Base-by-base conservation (phyloP, 2,888 invertebrate species). In the Liopterus haemorrhoidalis region DNA sequence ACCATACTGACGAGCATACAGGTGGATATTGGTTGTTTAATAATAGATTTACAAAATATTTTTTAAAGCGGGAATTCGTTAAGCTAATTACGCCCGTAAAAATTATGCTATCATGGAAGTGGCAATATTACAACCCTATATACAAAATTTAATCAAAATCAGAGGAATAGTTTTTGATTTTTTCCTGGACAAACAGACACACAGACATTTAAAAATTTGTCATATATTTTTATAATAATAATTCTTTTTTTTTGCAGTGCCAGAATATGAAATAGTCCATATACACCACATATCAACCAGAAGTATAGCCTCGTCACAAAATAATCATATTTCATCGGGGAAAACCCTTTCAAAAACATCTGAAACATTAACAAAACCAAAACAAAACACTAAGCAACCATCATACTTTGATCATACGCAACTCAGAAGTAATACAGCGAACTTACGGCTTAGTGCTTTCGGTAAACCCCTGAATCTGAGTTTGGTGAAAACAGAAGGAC, bases 211-310 rank as follows among this genome's bases (percentile, higher is more conserved):
- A n/a, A n/a, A n/a, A n/a, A n/a, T n/a, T n/a, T n/a, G n/a, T 43
- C 37, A 22, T 31, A 35, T 39, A 18, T 44, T 31, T 45, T 32
- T 14, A 18, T 20, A 38, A 11, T 48, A 44, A n/a, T 47, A 37
- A 27, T 15, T 30, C 38, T 48, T 54, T 51, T 53, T 48, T 31
- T 46, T 64, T 67, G 41, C 61, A 80, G 81, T 92, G 59, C 92
- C 92, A 51, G 75, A 82, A 56, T 92, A 92, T 69, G 86, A 91
- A 71, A 73, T 90, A 57, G 79, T 91, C 41, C 80, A 82, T 54
- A 74, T 91, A 52, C 73, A 78, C 45, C 85, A 85, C 66, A 78
- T 78, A 52, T 63, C 60, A 67, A 70, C 65, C 64, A 70, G 54
- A 14, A 51, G 58, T 56, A 60, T 62, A 50, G 12, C 36, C 45